Base-by-base conservation (phyloP, 2,888 invertebrate genomes). In the Allolobophora icterica region DNA sequence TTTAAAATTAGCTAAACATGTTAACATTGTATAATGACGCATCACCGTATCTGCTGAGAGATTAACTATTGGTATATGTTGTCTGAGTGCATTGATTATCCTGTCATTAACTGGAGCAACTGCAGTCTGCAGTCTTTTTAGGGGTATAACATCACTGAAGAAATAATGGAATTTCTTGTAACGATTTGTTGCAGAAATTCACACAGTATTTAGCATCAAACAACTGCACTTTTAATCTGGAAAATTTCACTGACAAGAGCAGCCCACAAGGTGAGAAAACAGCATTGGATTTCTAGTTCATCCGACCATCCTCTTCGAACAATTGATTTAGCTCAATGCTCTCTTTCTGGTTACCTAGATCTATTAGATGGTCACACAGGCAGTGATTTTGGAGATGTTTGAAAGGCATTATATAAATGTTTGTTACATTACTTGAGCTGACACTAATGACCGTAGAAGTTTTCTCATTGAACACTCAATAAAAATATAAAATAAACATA, bases 121-220 rank as follows among this genome's bases (percentile, higher is more conserved):
- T 71, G 30, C 11, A 17, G 30, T 17, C 71, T 71, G 30, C 11
- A 17, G 30, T 17, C 17, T 30, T 71, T 71, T 5, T 71, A n/a
- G n/a, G 8, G 30, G 52, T 21, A 52, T 71, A 2, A 6, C 71
- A 71, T 71, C 71, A 71, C 24, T 71, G 8, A 6, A 71, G 17
- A n/a, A 13, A 71, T 71, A 71, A 21, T 52, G 21, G 52, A 52
- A 71, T 2, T n/a, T 71, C 52, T 52, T 52, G 5, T 24, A 52
- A 52, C 11, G 52, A 24, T 71, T n/a, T 38, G 90, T 94, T 94
- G 90, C 94, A 99, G 99, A 97, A 99, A 96, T 99, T 99, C 96
- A 99, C 99, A 96, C 99, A 99, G 96, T 99, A 99, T 96, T 96
- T 99, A 96, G 99, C 99, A 92, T 99, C 99, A 94, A 99, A 99